Base-by-base conservation (phyloP, 2,113 vertebrate species). In the Craseonycteris thonglongyai region DNA sequence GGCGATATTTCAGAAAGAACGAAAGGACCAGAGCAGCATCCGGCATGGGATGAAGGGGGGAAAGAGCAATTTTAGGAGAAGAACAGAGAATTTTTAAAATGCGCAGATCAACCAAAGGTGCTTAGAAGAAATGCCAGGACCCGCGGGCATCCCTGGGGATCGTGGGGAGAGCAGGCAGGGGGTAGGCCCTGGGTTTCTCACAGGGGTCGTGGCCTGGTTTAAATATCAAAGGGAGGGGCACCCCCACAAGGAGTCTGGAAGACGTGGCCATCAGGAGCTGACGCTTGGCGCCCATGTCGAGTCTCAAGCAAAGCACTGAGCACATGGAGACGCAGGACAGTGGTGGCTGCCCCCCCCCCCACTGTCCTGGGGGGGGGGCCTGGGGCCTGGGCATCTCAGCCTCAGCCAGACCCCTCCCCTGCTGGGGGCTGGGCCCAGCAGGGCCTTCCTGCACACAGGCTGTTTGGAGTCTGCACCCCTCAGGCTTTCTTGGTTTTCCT, bases 401-500 rank as follows among this genome's bases (percentile, higher is more conserved):
- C 71, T 49, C 1, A 10, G 45, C 82, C 54, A 6, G 24, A 10
- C 2, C 0, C 88, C 59, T 47, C 40, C 38, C 28, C 35, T 0
- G 3, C 26, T 11, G 19, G 26, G 35, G 65, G 28, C 54, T 71
- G 68, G 66, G 66, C 30, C 28, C 40, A 18, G 58, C 24, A 6
- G 40, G 42, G 30, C n/a, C 68, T 94, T 91, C 85, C 30, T 30
- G 49, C 42, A 30, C 45, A 28, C 68, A 28, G n/a, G 95, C 95
- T 72, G 93, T 90, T 58, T 84, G 4, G 7, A 87, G 72, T 66
- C 82, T 66, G 78, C 3, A 42, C 51, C 35, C 69, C 45, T 58
- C 24, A 0, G 79, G 54, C 95, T 95, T 97, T 92, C 93, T 84
- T 94, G 92, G 38, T 94, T 95, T 92, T 97, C 92, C 86, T 85